phyloP scores from a whole-genome alignment of 2,113 vertebrate genomes.

The Leucopternis melanops region DNA sequence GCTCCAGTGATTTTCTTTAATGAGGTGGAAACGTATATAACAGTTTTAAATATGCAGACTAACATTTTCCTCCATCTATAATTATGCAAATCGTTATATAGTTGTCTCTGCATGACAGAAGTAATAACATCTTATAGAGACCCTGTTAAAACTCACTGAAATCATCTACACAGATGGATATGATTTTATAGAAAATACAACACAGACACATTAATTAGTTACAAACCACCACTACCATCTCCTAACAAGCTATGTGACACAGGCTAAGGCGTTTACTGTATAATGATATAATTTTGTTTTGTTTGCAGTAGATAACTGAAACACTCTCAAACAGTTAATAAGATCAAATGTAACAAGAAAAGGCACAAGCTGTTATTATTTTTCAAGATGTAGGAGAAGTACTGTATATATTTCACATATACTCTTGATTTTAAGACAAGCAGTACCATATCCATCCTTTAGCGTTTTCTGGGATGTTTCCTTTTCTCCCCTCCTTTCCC shows the following conservation, averaged over 20 bases:
- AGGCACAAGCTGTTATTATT: not conserved
- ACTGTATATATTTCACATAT: not conserved
- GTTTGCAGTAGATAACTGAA: not conserved
- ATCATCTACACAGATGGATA: slow-evolving; percentile 14
- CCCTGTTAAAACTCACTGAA: slow-evolving; percentile 38
- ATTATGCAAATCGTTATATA: slow-evolving; percentile 36
- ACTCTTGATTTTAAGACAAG: not conserved
- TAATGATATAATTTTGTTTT: not conserved
- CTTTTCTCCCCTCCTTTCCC: not conserved
- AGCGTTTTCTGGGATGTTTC: not conserved
- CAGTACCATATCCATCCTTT: not conserved
- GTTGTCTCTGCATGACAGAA: not conserved
- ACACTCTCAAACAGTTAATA: not conserved
- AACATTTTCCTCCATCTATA: slow-evolving; percentile 14
- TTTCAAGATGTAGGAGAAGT: not conserved
- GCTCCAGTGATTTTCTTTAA: slow-evolving; percentile 35
- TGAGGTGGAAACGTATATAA: slow-evolving; percentile 13
- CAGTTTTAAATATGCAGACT: slow-evolving; percentile 20
- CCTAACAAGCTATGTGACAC: not conserved
- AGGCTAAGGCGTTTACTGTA: not conserved
- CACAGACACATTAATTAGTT: slow-evolving; percentile 36
- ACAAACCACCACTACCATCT: not conserved
- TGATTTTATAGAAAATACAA: slow-evolving; percentile 24
- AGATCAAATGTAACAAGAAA: not conserved
- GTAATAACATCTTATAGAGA: slow-evolving; percentile 23